Evolutionary conservation across 2,113 vertebrate genomes (phyloP).

Genomic region (Okapia johnstoni): DNA sequence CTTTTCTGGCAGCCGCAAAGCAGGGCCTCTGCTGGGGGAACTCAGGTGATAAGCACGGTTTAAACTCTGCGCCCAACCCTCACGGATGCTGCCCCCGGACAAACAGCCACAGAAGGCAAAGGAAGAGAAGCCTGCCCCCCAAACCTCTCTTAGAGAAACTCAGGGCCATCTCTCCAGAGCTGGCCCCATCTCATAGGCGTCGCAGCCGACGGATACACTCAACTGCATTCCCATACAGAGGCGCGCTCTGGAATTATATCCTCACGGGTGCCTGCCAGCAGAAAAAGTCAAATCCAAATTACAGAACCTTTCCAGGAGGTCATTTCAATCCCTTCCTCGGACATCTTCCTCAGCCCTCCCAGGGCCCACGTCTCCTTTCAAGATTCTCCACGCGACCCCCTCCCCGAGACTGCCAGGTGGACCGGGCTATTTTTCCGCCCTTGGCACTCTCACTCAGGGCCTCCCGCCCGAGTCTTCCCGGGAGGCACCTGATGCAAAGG

Average conservation of each 20-base stretch:
- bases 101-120: background rate
- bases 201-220: rapidly evolving
- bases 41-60: background rate
- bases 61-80: background rate
- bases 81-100: background rate
- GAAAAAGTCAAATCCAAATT: background rate
- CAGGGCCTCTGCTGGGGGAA: background rate
- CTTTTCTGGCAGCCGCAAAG: background rate
- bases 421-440: background rate
- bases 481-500: background rate
- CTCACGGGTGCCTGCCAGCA: background rate
- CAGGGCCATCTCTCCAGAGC: background rate
- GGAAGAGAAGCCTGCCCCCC: background rate
- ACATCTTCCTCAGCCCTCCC: background rate
- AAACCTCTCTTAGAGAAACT: background rate
- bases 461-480: background rate
- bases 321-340: rapidly evolving
- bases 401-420: background rate
- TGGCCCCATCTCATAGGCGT: background rate
- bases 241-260: background rate
- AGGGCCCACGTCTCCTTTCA: rapidly evolving
- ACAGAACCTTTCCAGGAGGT: background rate
- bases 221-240: background rate
- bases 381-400: background rate
- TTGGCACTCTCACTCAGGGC: background rate